A percentile compares a stretch with the other conserved stretches of the same genome.
Conservation (phyloP, 1,140 invertebrate species). For the Bombus cullumanus region DNA sequence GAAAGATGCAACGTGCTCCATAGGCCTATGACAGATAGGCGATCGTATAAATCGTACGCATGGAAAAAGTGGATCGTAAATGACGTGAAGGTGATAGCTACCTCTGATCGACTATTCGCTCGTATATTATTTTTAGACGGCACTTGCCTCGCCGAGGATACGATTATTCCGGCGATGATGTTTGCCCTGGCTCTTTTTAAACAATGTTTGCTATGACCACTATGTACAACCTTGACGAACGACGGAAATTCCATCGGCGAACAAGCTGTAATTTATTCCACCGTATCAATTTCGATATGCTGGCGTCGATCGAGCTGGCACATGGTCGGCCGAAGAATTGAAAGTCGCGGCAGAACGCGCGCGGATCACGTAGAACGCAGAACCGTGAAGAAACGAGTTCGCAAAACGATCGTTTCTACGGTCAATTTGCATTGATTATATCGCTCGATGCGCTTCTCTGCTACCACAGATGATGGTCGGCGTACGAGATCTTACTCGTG, state of each 20-base stretch:
- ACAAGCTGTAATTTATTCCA: background rate
- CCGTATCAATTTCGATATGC: background rate
- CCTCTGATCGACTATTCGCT: conserved; percentile 12
- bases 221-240: background rate
- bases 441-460: background rate
- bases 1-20: background rate
- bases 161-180: background rate
- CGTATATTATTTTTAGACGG: conserved; percentile 10
- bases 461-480: no score
- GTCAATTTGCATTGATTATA: conserved; percentile 19
- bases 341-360: background rate
- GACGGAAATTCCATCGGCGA: background rate
- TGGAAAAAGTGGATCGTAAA: conserved; percentile 35
- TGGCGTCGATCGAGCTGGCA: background rate
- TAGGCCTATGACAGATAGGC: background rate
- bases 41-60: background rate
- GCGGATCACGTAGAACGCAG: background rate
- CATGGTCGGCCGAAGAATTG: background rate
- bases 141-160: background rate
- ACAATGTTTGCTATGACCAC: conserved; percentile 1
- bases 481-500: no score
- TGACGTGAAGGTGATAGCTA: background rate
- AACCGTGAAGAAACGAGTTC: background rate
- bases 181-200: background rate
- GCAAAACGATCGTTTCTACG: background rate